Conservation (phyloP, 2,888 invertebrate species). For the Keiferia lycopersicella region DNA sequence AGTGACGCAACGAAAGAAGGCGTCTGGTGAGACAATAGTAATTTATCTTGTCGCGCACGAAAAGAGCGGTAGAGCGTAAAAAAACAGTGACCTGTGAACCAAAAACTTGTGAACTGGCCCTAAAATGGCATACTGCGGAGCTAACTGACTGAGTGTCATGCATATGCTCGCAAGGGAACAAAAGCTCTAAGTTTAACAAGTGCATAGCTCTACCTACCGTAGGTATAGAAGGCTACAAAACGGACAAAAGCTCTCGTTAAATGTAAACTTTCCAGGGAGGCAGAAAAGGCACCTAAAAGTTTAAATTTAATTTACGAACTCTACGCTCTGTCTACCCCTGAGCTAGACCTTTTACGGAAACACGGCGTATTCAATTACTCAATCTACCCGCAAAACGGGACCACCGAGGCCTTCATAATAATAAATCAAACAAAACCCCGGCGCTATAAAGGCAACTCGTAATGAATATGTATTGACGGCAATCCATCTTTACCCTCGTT, state of each 20-base stretch:
- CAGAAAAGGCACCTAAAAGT: slow-evolving; percentile 13
- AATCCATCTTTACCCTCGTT: slow-evolving; percentile 45
- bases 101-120: slow-evolving; percentile 74
- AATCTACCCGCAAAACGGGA: slow-evolving; percentile 7
- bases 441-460: slow-evolving; percentile 32
- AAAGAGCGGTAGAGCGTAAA: slow-evolving; percentile 62
- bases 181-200: neutral
- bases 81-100: slow-evolving; percentile 76
- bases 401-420: slow-evolving; percentile 6
- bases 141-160: slow-evolving; percentile 54
- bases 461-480: slow-evolving; percentile 55
- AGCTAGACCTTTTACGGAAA: slow-evolving; percentile 7
- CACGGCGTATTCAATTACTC: slow-evolving; percentile 3
- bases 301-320: slow-evolving; percentile 14
- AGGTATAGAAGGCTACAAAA: neutral
- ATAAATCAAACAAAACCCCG: slow-evolving; percentile 21
- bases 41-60: slow-evolving; percentile 65
- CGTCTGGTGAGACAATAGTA: slow-evolving; percentile 55
- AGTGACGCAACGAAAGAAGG: slow-evolving; percentile 47
- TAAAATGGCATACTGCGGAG: slow-evolving; percentile 75
- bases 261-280: neutral
- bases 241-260: neutral
- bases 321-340: neutral
- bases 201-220: neutral
- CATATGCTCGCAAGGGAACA: slow-evolving; percentile 46